phyloP scores from a whole-genome alignment of 2,797 vertebrate genomes.

The Chanos chanos region DNA sequence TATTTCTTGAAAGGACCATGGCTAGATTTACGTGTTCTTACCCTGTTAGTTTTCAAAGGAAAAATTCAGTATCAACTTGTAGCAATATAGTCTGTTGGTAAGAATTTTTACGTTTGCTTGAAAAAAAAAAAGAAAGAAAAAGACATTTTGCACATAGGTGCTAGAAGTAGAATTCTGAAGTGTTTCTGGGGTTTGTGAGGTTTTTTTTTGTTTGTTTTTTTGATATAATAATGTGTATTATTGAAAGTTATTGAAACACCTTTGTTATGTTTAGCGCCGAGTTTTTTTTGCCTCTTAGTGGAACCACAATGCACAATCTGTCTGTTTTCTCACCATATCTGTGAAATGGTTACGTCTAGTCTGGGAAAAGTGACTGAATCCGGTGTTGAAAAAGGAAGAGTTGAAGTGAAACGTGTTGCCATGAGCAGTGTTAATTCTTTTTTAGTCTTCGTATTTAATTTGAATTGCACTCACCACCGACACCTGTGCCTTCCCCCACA shows the following conservation, averaged over 20 bases:
- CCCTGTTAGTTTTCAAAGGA: slow-evolving; percentile 6
- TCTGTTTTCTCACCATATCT: slow-evolving; percentile 42
- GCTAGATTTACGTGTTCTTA: slow-evolving; percentile 22
- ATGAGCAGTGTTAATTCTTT: slow-evolving; percentile 60
- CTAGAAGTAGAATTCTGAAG: slow-evolving; percentile 39
- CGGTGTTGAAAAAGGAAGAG: slow-evolving; percentile 25
- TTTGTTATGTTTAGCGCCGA: slow-evolving; percentile 34
- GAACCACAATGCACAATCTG: slow-evolving; percentile 26
- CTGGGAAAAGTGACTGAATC: slow-evolving; percentile 33
- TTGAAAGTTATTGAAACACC: slow-evolving; percentile 29
- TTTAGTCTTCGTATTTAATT: slow-evolving; percentile 35
- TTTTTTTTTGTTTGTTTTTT: slow-evolving; percentile 22
- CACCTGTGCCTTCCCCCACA: slow-evolving; percentile 74
- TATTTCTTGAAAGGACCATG: too few species aligned
- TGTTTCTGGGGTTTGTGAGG: slow-evolving; percentile 28
- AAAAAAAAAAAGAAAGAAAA: too few species aligned
- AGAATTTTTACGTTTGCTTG: slow-evolving; percentile 44
- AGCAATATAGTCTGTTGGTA: slow-evolving; percentile 67
- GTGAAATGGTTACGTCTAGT: slow-evolving; percentile 46
- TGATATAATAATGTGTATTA: slow-evolving; percentile 23
- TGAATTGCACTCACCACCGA: slow-evolving; percentile 58
- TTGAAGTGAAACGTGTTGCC: slow-evolving; percentile 37
- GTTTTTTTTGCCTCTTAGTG: slow-evolving; percentile 4
- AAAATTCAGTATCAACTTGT: slow-evolving; percentile 33
- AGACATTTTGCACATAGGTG: slow-evolving; percentile 42